Evolutionary conservation across 2,113 vertebrate species (phyloP).

Genomic region (Shinisaurus crocodilurus): DNA sequence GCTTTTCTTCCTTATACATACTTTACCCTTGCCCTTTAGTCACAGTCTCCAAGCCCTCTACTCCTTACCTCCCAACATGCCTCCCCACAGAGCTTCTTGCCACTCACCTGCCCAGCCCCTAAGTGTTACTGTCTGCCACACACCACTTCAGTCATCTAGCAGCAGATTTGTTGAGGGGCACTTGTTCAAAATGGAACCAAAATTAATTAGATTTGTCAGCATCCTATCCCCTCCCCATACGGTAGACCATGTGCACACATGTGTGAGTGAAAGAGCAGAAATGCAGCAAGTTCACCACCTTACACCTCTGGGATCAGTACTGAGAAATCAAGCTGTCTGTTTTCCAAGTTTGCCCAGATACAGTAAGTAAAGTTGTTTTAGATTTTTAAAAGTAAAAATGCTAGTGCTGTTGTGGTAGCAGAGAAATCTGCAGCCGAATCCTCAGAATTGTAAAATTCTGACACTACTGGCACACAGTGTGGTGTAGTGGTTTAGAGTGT

Average conservation of each 20-base stretch:
- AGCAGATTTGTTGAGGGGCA: not conserved
- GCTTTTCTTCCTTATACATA: not conserved
- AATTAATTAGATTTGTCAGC: not conserved
- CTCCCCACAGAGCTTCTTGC: not conserved
- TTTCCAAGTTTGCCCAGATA: not conserved
- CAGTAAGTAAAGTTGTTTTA: not conserved
- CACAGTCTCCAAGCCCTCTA: not conserved
- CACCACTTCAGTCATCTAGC: not conserved
- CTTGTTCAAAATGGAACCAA: not conserved
- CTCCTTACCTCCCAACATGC: not conserved
- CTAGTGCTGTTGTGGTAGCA: not conserved
- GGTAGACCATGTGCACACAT: not conserved
- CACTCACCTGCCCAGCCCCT: not conserved
- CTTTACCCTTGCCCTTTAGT: not conserved
- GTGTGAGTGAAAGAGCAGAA: not conserved
- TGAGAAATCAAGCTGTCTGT: not conserved
- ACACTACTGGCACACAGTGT: too few species aligned
- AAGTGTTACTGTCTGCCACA: not conserved
- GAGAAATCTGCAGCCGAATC: not conserved
- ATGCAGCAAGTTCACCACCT: not conserved
- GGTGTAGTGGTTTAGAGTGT: too few species aligned
- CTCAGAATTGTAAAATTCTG: not conserved
- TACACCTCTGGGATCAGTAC: not conserved
- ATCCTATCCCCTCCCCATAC: not conserved
- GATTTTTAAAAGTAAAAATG: not conserved